Conservation (phyloP, 2,797 vertebrate genomes). For the Mormyrus proboscirostris region DNA sequence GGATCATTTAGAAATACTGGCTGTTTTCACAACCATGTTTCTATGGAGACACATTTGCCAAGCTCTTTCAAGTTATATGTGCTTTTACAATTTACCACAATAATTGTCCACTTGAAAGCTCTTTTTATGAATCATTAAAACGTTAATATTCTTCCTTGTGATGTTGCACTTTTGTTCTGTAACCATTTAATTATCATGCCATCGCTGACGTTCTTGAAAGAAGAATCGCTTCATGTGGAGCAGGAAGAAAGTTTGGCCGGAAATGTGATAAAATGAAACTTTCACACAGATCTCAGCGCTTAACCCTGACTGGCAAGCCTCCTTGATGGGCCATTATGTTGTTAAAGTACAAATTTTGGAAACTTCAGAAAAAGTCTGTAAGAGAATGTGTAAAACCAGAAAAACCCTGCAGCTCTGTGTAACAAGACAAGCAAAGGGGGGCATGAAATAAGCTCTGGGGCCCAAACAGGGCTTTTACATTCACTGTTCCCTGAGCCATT, state of each 20-base stretch:
- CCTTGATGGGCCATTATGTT: conserved; percentile 25
- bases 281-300: neutral
- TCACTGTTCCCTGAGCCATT: conserved; percentile 12
- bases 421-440: neutral
- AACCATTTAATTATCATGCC: neutral
- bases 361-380: conserved; percentile 15
- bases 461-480: neutral
- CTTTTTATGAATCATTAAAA: conserved; percentile 39
- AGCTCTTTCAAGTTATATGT: conserved; percentile 39
- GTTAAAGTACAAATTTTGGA: neutral
- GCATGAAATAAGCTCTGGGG: neutral
- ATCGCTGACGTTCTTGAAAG: neutral
- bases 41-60: conserved; percentile 46
- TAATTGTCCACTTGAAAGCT: conserved; percentile 43
- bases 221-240: neutral
- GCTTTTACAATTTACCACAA: conserved; percentile 46
- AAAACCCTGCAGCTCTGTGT: neutral
- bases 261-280: neutral
- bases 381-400: conserved; percentile 22
- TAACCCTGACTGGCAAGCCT: conserved; percentile 34
- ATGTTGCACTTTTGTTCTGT: neutral
- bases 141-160: neutral
- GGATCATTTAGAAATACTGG: conserved; percentile 43
- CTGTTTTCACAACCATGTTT: conserved; percentile 44
- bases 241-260: neutral